These are phyloP conservation scores for Gnathonemus longibarbis DNA, from an alignment of 2,113 vertebrate genomes.

Conservation along the genomic window DNA sequence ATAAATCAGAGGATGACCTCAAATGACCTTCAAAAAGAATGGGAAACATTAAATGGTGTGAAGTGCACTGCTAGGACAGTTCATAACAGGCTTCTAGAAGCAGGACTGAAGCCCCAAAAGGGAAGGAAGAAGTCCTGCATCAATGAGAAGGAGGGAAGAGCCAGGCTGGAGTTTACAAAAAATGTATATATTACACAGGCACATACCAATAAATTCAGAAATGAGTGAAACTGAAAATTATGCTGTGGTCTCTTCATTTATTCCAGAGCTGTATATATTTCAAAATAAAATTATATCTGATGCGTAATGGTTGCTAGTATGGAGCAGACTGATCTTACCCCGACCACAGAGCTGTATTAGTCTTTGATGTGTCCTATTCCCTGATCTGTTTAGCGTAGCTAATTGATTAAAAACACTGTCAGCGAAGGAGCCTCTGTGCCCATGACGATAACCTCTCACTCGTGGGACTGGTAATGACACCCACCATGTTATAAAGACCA, in stretches of 20 bases:
- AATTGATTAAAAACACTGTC: background rate
- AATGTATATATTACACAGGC: too few species aligned
- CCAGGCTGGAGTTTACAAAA: too few species aligned
- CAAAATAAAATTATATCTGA: background rate
- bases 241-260: background rate
- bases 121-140: background rate
- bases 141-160: background rate
- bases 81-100: background rate
- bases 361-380: background rate
- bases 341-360: background rate
- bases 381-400: background rate
- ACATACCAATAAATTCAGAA: background rate
- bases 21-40: background rate
- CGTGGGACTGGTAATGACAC: background rate
- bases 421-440: background rate
- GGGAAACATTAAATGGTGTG: background rate
- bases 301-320: background rate
- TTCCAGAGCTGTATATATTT: background rate
- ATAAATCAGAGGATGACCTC: background rate
- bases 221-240: too few species aligned
- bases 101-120: background rate
- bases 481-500: background rate
- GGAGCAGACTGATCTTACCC: background rate
- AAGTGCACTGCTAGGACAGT: background rate
- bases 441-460: background rate